Percentiles rank a stretch among this genome's conserved stretches.
Conservation (phyloP, 2,888 invertebrate species). For the Tiliacea citrago region DNA sequence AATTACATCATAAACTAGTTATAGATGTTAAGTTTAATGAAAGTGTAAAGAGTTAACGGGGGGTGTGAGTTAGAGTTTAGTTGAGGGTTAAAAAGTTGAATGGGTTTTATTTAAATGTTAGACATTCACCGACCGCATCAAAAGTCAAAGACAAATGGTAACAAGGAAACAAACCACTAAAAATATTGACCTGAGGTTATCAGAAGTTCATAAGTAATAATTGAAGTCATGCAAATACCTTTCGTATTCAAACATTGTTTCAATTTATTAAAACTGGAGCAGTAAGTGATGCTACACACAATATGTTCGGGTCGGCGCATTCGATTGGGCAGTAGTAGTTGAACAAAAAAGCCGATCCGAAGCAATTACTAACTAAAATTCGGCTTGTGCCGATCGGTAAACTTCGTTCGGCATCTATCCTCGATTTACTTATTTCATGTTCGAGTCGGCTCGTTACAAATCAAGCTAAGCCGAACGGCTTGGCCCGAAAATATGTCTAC, state of each 20-base stretch:
- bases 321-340: neutral
- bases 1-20: too few species aligned
- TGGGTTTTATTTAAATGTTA: too few species aligned
- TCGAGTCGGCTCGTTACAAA: too few species aligned
- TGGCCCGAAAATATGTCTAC: neutral
- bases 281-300: neutral
- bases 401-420: neutral
- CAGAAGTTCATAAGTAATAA: conserved; percentile 30
- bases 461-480: neutral
- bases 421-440: neutral
- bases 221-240: conserved; percentile 37
- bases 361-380: neutral
- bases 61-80: too few species aligned
- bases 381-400: too few species aligned
- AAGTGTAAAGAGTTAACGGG: too few species aligned
- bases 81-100: too few species aligned
- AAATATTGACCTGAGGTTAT: conserved; percentile 47
- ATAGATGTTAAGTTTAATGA: too few species aligned
- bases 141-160: neutral
- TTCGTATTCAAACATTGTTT: conserved; percentile 12
- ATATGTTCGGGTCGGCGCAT: neutral
- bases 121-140: neutral
- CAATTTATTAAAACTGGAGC: conserved; percentile 25
- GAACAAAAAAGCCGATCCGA: neutral
- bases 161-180: conserved; percentile 19